Conservation (phyloP, 2,113 vertebrate species). For the Chrysemys picta region DNA sequence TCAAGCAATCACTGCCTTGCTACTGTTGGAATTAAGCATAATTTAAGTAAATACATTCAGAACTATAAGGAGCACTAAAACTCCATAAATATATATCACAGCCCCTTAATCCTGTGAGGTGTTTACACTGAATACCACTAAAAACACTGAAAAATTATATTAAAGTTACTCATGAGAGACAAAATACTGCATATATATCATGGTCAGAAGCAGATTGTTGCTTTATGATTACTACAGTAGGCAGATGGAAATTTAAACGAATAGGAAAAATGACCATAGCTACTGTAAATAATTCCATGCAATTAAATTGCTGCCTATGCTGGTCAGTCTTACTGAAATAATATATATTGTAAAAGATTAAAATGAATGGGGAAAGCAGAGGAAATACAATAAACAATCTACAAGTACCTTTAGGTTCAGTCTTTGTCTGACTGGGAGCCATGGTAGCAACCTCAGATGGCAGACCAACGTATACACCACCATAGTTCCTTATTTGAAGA, state of each 20-base stretch:
- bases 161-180: not conserved
- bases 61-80: slow-evolving; percentile 19
- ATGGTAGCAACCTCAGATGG: slow-evolving; percentile 84
- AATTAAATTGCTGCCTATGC: not conserved
- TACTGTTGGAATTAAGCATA: slow-evolving; percentile 55
- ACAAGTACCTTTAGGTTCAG: slow-evolving; percentile 86
- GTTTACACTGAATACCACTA: not conserved
- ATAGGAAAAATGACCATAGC: not conserved
- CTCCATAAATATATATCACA: not conserved
- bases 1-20: slow-evolving; percentile 22
- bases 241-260: slow-evolving; percentile 4
- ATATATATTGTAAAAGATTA: not conserved
- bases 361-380: not conserved
- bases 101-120: not conserved
- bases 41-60: slow-evolving; percentile 47
- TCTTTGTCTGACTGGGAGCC: slow-evolving; percentile 86
- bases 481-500: slow-evolving; percentile 87
- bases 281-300: not conserved
- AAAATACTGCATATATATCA: not conserved
- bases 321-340: slow-evolving; percentile 5
- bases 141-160: not conserved
- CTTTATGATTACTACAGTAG: slow-evolving; percentile 7
- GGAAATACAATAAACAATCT: not conserved
- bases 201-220: not conserved
- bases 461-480: slow-evolving; percentile 93